Base-by-base conservation (phyloP, 2,888 invertebrate species). In the Coelogynopora nodosa region DNA sequence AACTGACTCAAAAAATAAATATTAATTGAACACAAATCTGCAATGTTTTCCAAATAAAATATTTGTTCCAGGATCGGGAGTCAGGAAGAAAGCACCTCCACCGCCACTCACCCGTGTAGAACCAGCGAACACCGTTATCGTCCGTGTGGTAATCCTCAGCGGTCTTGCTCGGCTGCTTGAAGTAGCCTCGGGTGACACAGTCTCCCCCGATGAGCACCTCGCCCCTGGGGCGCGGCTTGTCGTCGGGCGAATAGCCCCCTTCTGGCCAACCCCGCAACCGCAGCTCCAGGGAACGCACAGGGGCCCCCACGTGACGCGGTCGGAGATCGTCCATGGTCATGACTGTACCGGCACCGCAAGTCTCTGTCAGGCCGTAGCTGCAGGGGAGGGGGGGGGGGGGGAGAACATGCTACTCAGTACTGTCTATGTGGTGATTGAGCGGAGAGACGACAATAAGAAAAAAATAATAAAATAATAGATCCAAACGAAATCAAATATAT, bases 291-390 rank as follows among this genome's bases (percentile, higher is more conserved):
- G 95, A 95, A 0, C 95, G 94, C 87, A 96, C 94, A 5, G 97
- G 96, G 84, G 95, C 95, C 83, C 98, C 98, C 87, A 96, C 97
- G 90, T 96, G 94, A 23, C 97, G 97, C 67, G 94, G 94, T 82
- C 94, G 94, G 89, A 94, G 92, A 92, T 96, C 96, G 90, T 82
- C 85, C 18, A 30, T 84, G 31, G 89, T 89, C 90, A 90, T 91
- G 30, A 92, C 88, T 0, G 92, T 91, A 84, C 97, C 97, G 90
- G 96, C 96, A 0, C 97, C 97, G 89, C 96, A 95, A 23, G 98
- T 97, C 94, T 99, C 98, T 0, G 98, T 99, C 88, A 98, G 94
- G 0, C 98, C 98, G 93, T 98, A 98, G 26, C 86, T 86, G 28
- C 2, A 2, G 2, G 81, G 27, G 5, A 26, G 49, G 49, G 5